Base-by-base conservation (phyloP, 2,888 invertebrate species). In the Rhamphomyia laevipes region DNA sequence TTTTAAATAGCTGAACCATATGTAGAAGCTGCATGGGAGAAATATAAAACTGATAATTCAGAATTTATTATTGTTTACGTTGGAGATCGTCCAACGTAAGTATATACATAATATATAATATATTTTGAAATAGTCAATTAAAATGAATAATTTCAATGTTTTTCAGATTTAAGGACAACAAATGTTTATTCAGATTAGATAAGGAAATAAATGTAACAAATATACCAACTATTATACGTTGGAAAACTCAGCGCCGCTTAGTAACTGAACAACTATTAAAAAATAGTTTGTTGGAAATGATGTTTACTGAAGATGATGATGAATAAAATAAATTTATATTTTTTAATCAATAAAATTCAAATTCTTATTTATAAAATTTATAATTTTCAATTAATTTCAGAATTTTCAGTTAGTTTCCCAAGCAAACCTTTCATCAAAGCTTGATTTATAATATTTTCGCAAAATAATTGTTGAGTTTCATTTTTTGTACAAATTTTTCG, bases 101-200 rank as follows among this genome's bases (percentile, higher is more conserved):
- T 77, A 53, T 47, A 35, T 42, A 38, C 21, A 23, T 44, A 1
- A 21, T 46, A 40, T 27, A 35, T 21, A 3, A 7, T 17, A 31
- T 46, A 12, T 44, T 33, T 16, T 44, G 2, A 7, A 38, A 46
- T 10, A 5, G 6, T 15, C 15, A 18, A 30, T 30, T 43, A 23
- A 3, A 30, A n/a, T 46, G 27, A 23, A 16, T 23, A 40, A 33
- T 43, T 42, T 52, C 17, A 45, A 45, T 51, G 47, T 46, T 49
- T 51, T 54, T 57, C 55, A 55, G 56, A 70, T 92, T 91, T 89
- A 90, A 84, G 65, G 80, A 88, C 65, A 75, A 73, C 48, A 77
- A 79, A 2, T 85, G 86, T 62, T 79, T 82, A 3, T 90, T 88
- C 63, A 75, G 91, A 51, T 85, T 78, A n/a, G 81, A 87, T 60